A percentile compares a stretch with the other conserved stretches of the same genome.
These are phyloP conservation scores for Scaptomyza caliginosa DNA, from an alignment of 2,888 invertebrate genomes.

Conservation along the genomic window DNA sequence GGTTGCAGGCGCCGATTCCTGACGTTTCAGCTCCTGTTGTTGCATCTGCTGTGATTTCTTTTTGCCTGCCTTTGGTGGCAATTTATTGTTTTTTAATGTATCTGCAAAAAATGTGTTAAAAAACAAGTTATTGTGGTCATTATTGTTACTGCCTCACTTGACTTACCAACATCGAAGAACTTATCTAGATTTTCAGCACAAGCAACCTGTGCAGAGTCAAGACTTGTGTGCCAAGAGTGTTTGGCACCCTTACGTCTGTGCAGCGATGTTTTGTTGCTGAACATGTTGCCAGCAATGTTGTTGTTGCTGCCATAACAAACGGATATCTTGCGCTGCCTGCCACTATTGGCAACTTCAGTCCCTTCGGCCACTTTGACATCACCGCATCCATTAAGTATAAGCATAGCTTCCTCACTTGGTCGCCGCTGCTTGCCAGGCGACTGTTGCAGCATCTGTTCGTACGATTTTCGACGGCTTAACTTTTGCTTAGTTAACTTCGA, in stretches of 20 bases:
- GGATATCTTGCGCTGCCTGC: conserved; percentile 81
- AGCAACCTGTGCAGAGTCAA: conserved; percentile 82
- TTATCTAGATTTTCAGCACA: conserved; percentile 57
- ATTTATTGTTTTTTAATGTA: conserved; percentile 53
- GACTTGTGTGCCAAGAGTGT: conserved; percentile 80
- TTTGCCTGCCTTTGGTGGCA: conserved; percentile 27
- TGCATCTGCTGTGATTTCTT: conserved; percentile 50
- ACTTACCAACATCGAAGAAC: conserved; percentile 68
- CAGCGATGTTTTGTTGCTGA: conserved; percentile 43
- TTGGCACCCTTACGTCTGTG: conserved; percentile 73
- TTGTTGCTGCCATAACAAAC: conserved; percentile 81
- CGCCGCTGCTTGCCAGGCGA: conserved; percentile 84
- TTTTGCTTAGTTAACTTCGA: conserved; percentile 40
- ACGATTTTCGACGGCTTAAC: conserved; percentile 86
- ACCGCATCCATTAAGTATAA: conserved; percentile 85
- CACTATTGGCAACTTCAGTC: conserved; percentile 2
- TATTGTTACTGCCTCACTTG: neutral
- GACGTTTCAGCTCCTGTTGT: conserved; percentile 82
- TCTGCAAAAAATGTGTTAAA: conserved; percentile 38
- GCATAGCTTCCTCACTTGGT: conserved; percentile 90
- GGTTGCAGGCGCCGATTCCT: conserved; percentile 83
- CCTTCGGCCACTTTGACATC: conserved; percentile 44
- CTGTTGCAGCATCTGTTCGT: conserved; percentile 86
- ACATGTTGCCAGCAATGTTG: conserved; percentile 58
- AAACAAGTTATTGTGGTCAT: neutral